Evolutionary conservation across 2,888 invertebrate genomes (phyloP).

Genomic region (Operophtera brumata): DNA sequence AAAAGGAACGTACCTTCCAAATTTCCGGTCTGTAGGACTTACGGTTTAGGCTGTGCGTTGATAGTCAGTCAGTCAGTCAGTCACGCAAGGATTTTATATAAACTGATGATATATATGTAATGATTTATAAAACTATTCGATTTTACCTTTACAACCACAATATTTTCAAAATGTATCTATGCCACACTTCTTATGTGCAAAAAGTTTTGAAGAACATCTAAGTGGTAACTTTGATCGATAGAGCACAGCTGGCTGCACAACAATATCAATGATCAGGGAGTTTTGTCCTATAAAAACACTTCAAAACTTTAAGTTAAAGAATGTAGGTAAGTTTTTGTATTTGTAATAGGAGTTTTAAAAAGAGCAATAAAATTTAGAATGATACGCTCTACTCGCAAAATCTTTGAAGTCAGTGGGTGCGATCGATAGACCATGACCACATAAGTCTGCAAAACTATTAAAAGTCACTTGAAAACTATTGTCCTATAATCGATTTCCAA

Average conservation of each 20-base stretch:
- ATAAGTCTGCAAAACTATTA: conserved; percentile 63
- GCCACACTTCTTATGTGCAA: conserved; percentile 7
- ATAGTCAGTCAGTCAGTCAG: too few relatives aligned
- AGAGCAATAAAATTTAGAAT: conserved; percentile 32
- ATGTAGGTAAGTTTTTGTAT: not conserved
- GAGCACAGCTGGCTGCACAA: conserved; percentile 67
- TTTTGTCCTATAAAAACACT: conserved; percentile 62
- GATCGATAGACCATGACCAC: conserved; percentile 66
- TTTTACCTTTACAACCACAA: not conserved
- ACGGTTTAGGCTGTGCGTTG: too few relatives aligned
- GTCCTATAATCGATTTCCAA: conserved; percentile 59
- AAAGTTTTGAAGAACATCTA: conserved; percentile 26
- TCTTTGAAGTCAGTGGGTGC: conserved; percentile 59
- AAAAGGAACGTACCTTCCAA: too few relatives aligned
- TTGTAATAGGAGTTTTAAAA: too few relatives aligned
- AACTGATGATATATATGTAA: too few relatives aligned
- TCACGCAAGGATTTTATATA: too few relatives aligned
- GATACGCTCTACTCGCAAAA: conserved; percentile 47
- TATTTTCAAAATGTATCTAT: not conserved
- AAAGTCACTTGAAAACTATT: conserved; percentile 57
- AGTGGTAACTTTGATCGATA: conserved; percentile 60
- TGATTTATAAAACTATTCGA: too few relatives aligned
- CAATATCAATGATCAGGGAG: conserved; percentile 54
- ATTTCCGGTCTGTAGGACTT: too few relatives aligned
- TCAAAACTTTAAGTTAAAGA: not conserved